Evolutionary conservation across 2,888 invertebrate species (phyloP), one percentile per base, ranked within the genome.

Genomic region (Hirtodrosophila confusa): DNA sequence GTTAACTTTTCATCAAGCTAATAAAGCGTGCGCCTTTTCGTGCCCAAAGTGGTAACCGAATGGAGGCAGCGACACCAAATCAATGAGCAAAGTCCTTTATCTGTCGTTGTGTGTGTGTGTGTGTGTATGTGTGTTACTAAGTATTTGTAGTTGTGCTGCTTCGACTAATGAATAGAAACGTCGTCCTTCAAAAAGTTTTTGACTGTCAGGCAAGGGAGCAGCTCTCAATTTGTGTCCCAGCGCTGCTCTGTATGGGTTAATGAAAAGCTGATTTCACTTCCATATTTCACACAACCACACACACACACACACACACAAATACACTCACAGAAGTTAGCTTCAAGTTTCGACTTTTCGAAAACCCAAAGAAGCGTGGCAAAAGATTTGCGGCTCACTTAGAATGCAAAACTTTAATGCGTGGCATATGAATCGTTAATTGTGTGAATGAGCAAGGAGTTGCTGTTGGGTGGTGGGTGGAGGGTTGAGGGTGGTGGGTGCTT

Each of bases 371-470:
- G 68, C 66, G 65, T 65, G 48, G 56, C 57, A 61, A 57, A 76
- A 71, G 82, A 80, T 78, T 80, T 85, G 66, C 64, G 60, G 48
- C 64, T 71, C 69, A 62, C 69, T 74, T 62, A 61, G 64, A 70
- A 74, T 78, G 74, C 78, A 66, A 72, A 82, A 84, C 71, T 82
- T 69, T 58, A 76, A 71, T 75, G 73, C 69, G 69, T 65, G 58
- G 51, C 71, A 69, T 78, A 84, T 84, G 82, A 86, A 86, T 78
- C 78, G 87, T 78, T 86, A 86, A 86, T 85, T 85, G 79, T 70
- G 56, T 67, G 75, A 63, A 54, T 63, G 56, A 66, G 65, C 53
- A 39, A 40, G 33, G 29, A 58, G 36, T 11, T 36, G 36, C 39
- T 33, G 40, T 31, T 12, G 10, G 36, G 41, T 62, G 39, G n/a